These are phyloP conservation scores for Ormyrus nitidulus DNA, from an alignment of 2,888 invertebrate genomes.

Conservation along the genomic window DNA sequence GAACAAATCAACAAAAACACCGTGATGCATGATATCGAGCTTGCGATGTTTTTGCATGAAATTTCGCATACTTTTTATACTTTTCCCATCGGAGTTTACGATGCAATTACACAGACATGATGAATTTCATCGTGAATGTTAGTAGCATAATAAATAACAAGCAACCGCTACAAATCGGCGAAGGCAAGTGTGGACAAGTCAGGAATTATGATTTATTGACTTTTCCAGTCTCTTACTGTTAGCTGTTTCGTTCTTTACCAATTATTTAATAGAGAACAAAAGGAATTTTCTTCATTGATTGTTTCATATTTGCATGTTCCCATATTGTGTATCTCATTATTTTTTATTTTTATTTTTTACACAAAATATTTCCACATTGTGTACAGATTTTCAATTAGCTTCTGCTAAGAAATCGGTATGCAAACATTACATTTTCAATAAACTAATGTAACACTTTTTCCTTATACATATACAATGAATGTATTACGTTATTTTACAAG, in stretches of 20 bases:
- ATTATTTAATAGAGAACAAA: slow-evolving; percentile 3
- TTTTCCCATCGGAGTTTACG: slow-evolving; percentile 28
- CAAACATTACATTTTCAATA: not conserved
- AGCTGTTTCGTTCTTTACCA: slow-evolving; percentile 36
- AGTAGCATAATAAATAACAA: slow-evolving; percentile 62
- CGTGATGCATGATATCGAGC: slow-evolving; percentile 44
- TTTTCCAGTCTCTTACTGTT: slow-evolving; percentile 49
- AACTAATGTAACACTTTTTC: too few relatives aligned
- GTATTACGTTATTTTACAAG: too few relatives aligned
- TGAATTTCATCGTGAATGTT: slow-evolving; percentile 18
- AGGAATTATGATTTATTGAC: slow-evolving; percentile 50
- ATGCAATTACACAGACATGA: slow-evolving; percentile 13
- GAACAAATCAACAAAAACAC: slow-evolving; percentile 31
- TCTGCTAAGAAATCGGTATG: too few relatives aligned
- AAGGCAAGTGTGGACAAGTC: slow-evolving; percentile 72
- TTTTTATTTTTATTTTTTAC: slow-evolving; percentile 7
- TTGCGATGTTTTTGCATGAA: slow-evolving; percentile 55
- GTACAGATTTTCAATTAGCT: not conserved
- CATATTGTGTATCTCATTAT: slow-evolving; percentile 8
- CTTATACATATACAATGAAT: too few relatives aligned
- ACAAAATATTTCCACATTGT: not conserved
- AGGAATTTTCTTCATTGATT: slow-evolving; percentile 36
- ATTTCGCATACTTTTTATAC: slow-evolving; percentile 35
- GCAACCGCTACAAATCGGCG: slow-evolving; percentile 73
- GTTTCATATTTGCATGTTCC: slow-evolving; percentile 20